A percentile compares a stretch with the other conserved stretches of the same genome.
Conservation (phyloP, 2,113 vertebrate genomes). For the Oxyura jamaicensis region DNA sequence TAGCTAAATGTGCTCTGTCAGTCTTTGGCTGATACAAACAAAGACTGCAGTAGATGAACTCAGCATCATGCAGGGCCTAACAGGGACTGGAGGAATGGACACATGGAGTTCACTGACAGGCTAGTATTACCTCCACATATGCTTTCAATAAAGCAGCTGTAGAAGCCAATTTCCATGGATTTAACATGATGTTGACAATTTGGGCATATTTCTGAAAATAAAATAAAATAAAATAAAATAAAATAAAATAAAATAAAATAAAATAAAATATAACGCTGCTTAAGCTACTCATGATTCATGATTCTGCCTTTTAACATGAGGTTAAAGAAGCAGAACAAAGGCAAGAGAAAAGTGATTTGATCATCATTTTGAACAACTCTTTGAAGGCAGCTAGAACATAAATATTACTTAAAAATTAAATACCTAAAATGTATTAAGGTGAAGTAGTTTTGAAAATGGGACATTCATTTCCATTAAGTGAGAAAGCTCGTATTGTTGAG, state of each 20-base stretch:
- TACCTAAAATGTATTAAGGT: neutral
- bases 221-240: neutral
- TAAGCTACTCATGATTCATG: neutral
- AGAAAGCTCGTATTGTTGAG: neutral
- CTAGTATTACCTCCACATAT: neutral
- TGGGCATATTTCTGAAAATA: neutral
- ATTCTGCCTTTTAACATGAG: neutral
- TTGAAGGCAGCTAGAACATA: neutral
- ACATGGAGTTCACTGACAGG: neutral
- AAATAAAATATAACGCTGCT: neutral
- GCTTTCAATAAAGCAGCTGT: neutral
- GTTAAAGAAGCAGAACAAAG: neutral
- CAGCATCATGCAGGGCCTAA: neutral
- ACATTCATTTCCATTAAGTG: neutral
- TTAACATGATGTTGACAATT: neutral
- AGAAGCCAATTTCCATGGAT: neutral
- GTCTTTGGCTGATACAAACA: neutral
- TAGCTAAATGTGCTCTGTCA: neutral
- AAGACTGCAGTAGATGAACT: neutral
- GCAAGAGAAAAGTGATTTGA: neutral
- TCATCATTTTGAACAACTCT: neutral
- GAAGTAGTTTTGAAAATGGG: neutral
- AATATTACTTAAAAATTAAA: neutral
- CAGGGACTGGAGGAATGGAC: neutral
- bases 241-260: neutral